These are phyloP conservation scores for Tyria jacobaeae DNA, from an alignment of 2,888 invertebrate genomes.

Conservation along the genomic window DNA sequence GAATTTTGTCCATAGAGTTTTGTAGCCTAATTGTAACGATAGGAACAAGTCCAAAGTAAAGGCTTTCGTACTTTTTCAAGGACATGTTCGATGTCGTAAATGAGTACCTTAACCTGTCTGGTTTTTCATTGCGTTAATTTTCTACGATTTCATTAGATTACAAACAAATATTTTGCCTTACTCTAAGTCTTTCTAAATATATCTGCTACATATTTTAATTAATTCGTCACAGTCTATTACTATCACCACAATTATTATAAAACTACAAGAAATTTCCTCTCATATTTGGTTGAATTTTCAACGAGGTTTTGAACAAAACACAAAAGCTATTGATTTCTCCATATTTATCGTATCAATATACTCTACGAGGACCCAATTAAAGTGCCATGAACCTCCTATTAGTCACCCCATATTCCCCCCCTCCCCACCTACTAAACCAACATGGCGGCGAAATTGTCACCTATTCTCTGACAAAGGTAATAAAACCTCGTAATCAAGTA, in stretches of 20 bases:
- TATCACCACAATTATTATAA: too few species aligned
- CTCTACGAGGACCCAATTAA: constrained; percentile 77
- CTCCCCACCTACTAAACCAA: constrained; percentile 75
- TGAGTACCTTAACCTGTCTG: too few species aligned
- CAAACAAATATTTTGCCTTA: too few species aligned
- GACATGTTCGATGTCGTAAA: too few species aligned
- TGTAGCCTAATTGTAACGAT: background rate
- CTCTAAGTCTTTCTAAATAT: background rate
- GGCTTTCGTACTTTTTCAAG: background rate
- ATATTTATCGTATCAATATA: constrained; percentile 70
- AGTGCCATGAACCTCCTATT: constrained; percentile 81
- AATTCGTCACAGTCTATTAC: too few species aligned
- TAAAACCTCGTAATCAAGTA: constrained; percentile 21
- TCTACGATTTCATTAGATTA: too few species aligned
- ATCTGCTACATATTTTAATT: background rate
- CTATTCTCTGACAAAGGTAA: constrained; percentile 66
- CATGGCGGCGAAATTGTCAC: constrained; percentile 85
- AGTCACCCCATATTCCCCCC: constrained; percentile 75
- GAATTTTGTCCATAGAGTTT: background rate
- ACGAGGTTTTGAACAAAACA: constrained; percentile 66
- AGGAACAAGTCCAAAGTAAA: background rate
- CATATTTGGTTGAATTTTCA: constrained; percentile 9
- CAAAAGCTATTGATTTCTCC: constrained; percentile 50
- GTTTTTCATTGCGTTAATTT: too few species aligned
- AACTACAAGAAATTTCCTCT: background rate